Evolutionary conservation across 2,797 vertebrate genomes (phyloP), one percentile per base, ranked within the genome.

Genomic region (Cebuella pygmaea): DNA sequence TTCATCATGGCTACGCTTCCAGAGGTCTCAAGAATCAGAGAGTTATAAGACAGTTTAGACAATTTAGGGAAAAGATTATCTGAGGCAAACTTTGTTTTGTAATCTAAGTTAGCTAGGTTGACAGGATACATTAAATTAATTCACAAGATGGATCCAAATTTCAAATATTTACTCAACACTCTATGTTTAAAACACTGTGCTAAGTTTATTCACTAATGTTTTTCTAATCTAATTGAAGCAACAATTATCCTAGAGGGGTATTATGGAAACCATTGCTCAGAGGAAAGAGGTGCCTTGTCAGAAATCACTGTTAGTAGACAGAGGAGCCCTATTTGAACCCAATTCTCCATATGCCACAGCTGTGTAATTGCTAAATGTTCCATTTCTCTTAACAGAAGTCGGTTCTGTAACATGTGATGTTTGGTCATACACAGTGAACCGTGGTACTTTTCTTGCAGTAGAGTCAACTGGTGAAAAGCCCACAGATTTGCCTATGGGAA

Each of bases 21-120:
- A 22, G 15, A 93, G 84, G 12, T 22, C 39, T 55, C 27, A 92
- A 82, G 36, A 91, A 75, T 46, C 36, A 87, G 17, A 94, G 50
- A 59, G 50, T 74, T 46, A 67, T 84, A 94, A 92, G 13, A 93
- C 72, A 57, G 7, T 75, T 93, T 92, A 96, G 39, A 80, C 7
- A 87, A 84, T 72, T 90, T 75, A 1, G 14, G 30, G n/a, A 20
- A 90, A 93, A 93, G 33, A 83, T 12, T 11, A 86, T 67, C 88
- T 36, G 75, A 91, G 12, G 39, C 46, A 92, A 82, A 61, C 5
- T 36, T 44, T 50, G 52, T 67, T 27, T 75, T 74, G 26, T 94
- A 30, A 19, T 39, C 39, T 93, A 30, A 85, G 52, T 96, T 85
- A 79, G n/a, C 72, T 76, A 72, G 57, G 88, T 55, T 52, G 14